Base-by-base conservation (phyloP, 1,140 invertebrate species). In the Probaryconus sp. region DNA sequence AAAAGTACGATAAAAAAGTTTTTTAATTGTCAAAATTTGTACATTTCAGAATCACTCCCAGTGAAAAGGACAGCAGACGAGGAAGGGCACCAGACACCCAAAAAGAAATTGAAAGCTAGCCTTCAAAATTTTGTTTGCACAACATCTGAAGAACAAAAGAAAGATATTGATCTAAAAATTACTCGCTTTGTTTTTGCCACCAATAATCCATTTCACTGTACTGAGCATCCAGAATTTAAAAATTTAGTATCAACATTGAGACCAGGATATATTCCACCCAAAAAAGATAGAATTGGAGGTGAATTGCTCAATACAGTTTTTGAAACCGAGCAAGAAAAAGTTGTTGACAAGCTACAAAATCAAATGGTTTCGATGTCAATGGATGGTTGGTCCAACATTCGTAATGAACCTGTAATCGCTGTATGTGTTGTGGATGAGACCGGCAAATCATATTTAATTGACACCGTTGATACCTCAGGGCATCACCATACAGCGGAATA, bases 401-500 rank as follows among this genome's bases (percentile, higher is more conserved):
- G 9, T 9, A 45, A 58, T 21, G 53, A 58, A 24, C 26, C 53
- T 5, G 50, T 63, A 5, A 14, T 50, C 6, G 1, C 10, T 7
- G 14, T 33, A 3, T 63, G 43, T 17, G 16, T 48, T 5, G 40
- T 4, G 2, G 37, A 33, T 37, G 10, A 35, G 24, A 26, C 9
- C 16, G 42, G 42, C n/a, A 17, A 60, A 16, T 13, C 43, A 11
- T 48, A 7, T 5, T 31, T 61, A 5, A 26, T 31, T 18, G 37
- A 63, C n/a, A 26, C 30, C 2, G 28, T 63, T 21, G 58, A 63
- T 50, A 63, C 45, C 7, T 63, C 45, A 30, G 58, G 58, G 2
- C 14, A 40, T 18, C n/a, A 11, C 2, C 37, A 40, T 1, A 40
- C 37, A 17, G n/a, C 5, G 10, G 45, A 63, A 42, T 63, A 63